phyloP scores from a whole-genome alignment of 2,113 vertebrate genomes.

The Sinocyclocheilus anshuiensis region DNA sequence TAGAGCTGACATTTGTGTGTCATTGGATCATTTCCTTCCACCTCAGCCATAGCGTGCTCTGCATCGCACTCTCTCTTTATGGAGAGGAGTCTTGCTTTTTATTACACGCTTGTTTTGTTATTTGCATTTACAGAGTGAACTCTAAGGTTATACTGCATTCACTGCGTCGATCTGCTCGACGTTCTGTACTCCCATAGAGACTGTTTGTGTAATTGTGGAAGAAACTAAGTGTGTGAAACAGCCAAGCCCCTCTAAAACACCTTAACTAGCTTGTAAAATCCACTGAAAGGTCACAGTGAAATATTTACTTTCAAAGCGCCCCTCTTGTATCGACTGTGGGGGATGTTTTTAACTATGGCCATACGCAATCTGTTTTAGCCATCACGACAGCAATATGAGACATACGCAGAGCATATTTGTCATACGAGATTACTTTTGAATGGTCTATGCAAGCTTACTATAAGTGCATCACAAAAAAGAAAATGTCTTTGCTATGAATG shows the following conservation, averaged over 20 bases:
- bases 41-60: constrained; percentile 29
- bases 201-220: constrained; percentile 44
- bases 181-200: constrained; percentile 32
- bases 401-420: constrained; percentile 14
- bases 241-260: constrained; percentile 48
- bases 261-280: constrained; percentile 50
- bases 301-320: constrained; percentile 45
- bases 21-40: constrained; percentile 45
- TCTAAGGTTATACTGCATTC: constrained; percentile 44
- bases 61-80: constrained; percentile 36
- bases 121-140: constrained; percentile 54
- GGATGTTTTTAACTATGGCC: constrained; percentile 48
- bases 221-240: constrained; percentile 40
- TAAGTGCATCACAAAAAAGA: background rate
- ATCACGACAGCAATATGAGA: constrained; percentile 43
- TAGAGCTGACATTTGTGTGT: constrained; percentile 37
- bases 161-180: background rate
- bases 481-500: background rate
- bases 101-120: constrained; percentile 37
- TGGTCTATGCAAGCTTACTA: background rate
- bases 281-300: constrained; percentile 47
- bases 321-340: constrained; percentile 9
- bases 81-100: constrained; percentile 17
- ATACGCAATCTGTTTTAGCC: constrained; percentile 49
- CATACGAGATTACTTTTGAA: constrained; percentile 6